phyloP scores from a whole-genome alignment of 2,888 invertebrate genomes.

The Eudasyphora cyanicolor region DNA sequence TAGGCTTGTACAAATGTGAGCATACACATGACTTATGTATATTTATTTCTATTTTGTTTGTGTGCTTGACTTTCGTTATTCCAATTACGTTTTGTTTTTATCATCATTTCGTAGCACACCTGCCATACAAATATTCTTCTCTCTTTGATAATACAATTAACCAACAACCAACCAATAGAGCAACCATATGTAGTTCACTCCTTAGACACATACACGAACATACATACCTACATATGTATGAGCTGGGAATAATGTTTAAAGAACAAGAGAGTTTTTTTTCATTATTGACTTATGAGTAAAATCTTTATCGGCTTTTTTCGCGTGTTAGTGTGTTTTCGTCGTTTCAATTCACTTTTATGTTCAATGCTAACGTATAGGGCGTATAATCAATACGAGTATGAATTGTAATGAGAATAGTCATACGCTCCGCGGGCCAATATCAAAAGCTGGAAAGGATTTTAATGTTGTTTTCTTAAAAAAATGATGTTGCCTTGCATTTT shows the following conservation, averaged over 20 bases:
- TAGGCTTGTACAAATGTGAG: background rate
- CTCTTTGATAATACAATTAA: no score
- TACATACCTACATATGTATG: no score
- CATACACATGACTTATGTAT: background rate
- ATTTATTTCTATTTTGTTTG: background rate
- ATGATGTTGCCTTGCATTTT: no score
- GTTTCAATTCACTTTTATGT: background rate
- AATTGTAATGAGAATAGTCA: background rate
- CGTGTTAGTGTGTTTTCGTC: background rate
- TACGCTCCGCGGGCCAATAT: background rate
- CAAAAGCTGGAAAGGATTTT: background rate
- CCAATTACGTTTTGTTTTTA: constrained; percentile 57
- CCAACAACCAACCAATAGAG: no score
- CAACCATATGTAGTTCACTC: no score
- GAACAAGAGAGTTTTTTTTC: constrained; percentile 35
- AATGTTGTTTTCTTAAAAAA: background rate
- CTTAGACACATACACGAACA: no score
- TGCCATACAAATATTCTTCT: no score
- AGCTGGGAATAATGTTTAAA: background rate
- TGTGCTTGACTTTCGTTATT: constrained; percentile 23
- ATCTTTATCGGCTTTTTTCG: constrained; percentile 15
- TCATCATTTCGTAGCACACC: constrained; percentile 36
- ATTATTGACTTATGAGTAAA: background rate
- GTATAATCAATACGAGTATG: background rate
- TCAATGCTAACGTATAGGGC: background rate